Evolutionary conservation across 2,113 vertebrate species (phyloP).

Genomic region (Indicator maculatus): DNA sequence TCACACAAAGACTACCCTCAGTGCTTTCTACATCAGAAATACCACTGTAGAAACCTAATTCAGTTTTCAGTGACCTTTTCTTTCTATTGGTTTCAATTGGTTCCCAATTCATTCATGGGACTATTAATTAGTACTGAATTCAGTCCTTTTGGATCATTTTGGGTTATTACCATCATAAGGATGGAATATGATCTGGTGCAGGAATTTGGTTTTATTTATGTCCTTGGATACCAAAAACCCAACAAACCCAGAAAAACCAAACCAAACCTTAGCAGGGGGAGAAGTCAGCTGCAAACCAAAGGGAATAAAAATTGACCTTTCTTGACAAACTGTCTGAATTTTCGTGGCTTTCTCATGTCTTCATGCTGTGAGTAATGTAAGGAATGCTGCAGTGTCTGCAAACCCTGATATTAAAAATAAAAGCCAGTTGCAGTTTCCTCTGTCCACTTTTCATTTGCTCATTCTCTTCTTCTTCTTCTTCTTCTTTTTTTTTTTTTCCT

Average conservation of each 20-base stretch:
- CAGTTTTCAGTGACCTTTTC: not conserved
- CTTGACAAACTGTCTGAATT: conserved; percentile 14
- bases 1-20: not conserved
- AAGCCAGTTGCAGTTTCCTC: conserved; percentile 21
- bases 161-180: not conserved
- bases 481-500: not conserved
- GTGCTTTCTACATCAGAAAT: not conserved
- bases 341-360: conserved; percentile 45
- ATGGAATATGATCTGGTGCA: not conserved
- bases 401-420: conserved; percentile 26
- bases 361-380: conserved; percentile 38
- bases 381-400: conserved; percentile 16
- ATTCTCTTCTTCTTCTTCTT: not conserved
- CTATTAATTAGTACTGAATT: not conserved
- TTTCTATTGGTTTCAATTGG: not conserved
- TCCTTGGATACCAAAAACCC: too few species aligned
- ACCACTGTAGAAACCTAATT: not conserved
- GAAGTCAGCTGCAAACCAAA: conserved; percentile 1
- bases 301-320: conserved; percentile 24
- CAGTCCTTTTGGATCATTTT: not conserved
- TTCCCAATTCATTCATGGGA: not conserved
- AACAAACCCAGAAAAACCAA: too few species aligned
- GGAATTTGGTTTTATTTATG: not conserved
- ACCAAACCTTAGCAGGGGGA: not conserved
- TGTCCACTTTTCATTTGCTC: not conserved